These are phyloP conservation scores for Drosophila robusta DNA, from an alignment of 2,888 invertebrate species.

Conservation along the genomic window DNA sequence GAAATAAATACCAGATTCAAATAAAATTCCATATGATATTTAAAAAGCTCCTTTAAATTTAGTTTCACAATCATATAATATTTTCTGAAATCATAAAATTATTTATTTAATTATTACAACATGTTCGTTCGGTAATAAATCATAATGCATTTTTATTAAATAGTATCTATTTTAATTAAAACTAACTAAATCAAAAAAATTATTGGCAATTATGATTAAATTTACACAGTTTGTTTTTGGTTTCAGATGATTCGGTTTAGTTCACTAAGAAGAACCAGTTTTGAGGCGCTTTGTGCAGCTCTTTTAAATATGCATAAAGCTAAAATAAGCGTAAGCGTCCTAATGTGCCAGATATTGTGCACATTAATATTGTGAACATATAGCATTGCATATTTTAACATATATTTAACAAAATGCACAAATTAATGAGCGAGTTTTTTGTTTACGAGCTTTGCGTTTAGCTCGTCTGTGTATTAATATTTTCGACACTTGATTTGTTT, in stretches of 20 bases:
- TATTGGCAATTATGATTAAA: too few species aligned
- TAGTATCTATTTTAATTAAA: too few species aligned
- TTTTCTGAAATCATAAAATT: too few species aligned
- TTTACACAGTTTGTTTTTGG: background rate
- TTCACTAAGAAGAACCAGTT: constrained; percentile 6
- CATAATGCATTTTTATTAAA: too few species aligned
- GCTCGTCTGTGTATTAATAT: constrained; percentile 51
- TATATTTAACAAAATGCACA: constrained; percentile 23
- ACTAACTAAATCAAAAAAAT: too few species aligned
- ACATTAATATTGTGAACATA: constrained; percentile 17
- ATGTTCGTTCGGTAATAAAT: too few species aligned
- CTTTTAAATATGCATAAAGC: constrained; percentile 4
- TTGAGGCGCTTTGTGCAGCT: background rate
- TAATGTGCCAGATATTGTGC: constrained; percentile 11
- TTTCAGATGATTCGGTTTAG: background rate
- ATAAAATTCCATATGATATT: too few species aligned
- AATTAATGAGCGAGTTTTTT: constrained; percentile 53
- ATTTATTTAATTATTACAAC: too few species aligned
- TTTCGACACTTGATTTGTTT: constrained; percentile 68
- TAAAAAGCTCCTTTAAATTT: too few species aligned
- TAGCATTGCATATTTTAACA: constrained; percentile 38
- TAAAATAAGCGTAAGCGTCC: background rate
- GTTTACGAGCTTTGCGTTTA: constrained; percentile 34
- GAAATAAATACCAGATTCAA: too few species aligned
- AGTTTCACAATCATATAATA: too few species aligned